phyloP scores from a whole-genome alignment of 2,113 vertebrate genomes.

The Leucopsar rothschildi region DNA sequence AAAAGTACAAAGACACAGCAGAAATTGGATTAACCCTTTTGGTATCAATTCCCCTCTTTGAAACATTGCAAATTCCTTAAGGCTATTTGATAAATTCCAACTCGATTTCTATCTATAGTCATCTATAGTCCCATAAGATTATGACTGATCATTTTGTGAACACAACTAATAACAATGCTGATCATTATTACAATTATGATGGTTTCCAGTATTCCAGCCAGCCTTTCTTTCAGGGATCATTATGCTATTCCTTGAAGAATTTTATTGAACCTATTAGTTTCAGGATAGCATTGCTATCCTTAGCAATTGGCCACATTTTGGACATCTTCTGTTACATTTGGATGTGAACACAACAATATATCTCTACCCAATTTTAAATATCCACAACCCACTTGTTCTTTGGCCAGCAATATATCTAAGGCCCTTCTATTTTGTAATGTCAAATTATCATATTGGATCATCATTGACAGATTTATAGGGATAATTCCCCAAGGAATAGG shows the following conservation, averaged over 20 bases:
- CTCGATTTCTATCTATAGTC: accelerated
- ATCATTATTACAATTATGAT: background rate
- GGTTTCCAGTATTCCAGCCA: background rate
- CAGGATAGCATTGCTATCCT: background rate
- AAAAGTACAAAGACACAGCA: background rate
- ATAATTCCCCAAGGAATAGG: background rate
- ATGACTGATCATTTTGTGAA: background rate
- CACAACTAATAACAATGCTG: background rate
- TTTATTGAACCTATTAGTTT: background rate
- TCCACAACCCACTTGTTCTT: background rate
- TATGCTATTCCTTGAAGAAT: background rate
- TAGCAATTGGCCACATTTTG: background rate
- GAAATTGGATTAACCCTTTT: background rate
- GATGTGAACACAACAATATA: background rate
- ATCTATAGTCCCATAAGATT: background rate
- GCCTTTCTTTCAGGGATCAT: background rate
- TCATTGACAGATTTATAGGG: background rate
- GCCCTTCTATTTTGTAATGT: background rate
- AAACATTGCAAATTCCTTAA: background rate
- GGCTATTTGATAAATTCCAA: background rate
- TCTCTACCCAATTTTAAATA: background rate
- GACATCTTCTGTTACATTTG: background rate
- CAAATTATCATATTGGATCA: background rate
- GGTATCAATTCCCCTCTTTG: background rate
- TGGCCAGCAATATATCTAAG: background rate